These are phyloP conservation scores for Ophiothrix spiculata DNA, from an alignment of 35 echinoderm and acorn worm genomes.

Conservation along the genomic window DNA sequence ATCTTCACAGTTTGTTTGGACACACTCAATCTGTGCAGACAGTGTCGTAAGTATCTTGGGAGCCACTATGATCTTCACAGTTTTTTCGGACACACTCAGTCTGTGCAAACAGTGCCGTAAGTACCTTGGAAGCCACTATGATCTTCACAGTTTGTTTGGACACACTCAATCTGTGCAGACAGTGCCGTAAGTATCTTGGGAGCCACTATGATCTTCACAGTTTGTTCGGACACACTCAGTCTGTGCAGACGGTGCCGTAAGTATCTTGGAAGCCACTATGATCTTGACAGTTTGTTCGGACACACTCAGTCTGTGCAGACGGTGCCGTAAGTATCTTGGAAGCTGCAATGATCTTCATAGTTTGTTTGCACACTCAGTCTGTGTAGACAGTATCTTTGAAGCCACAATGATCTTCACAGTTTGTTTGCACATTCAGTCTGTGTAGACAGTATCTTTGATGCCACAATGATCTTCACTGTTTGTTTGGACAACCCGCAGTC, in stretches of 20 bases:
- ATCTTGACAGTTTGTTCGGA: constrained; percentile 78
- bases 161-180: constrained; percentile 67
- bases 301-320: constrained; percentile 65
- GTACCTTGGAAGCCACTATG: constrained; percentile 65
- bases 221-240: constrained; percentile 77
- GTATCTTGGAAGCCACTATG: constrained; percentile 65
- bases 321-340: constrained; percentile 63
- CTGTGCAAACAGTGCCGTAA: constrained; percentile 52
- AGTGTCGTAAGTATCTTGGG: constrained; percentile 41
- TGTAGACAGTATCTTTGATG: constrained; percentile 72
- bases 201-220: constrained; percentile 85
- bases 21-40: constrained; percentile 67
- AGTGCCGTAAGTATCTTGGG: constrained; percentile 46
- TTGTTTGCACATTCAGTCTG: constrained; percentile 68
- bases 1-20: constrained; percentile 84
- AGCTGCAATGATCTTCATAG: no score
- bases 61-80: constrained; percentile 80
- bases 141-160: constrained; percentile 84
- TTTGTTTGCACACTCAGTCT: no score
- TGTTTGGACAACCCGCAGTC: no score
- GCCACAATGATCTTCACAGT: constrained; percentile 85
- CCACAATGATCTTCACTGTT: no score
- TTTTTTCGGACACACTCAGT: constrained; percentile 74
- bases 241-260: constrained; percentile 65
- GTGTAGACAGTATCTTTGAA: constrained; percentile 45